Percentiles rank a stretch among this genome's conserved stretches.
Evolutionary conservation across 37 sponge, comb jelly and placozoan species (phyloP).

Genomic region (Crambe crambe): DNA sequence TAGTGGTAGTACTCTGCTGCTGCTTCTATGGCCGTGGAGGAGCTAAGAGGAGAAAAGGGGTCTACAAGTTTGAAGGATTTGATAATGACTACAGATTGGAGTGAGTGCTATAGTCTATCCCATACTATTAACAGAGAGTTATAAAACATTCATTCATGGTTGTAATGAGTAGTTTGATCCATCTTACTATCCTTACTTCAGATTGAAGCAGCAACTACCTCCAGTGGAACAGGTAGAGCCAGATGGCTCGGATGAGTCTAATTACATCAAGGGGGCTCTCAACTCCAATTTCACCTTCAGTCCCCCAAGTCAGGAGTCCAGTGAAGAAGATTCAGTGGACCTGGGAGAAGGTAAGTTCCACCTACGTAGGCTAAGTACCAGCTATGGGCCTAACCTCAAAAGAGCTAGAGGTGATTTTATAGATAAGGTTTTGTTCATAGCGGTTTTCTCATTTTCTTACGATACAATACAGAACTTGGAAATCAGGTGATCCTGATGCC

Average conservation of each 20-base stretch:
- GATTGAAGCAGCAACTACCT: neutral
- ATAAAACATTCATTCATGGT: neutral
- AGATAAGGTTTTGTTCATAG: too few relatives aligned
- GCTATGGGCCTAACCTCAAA: neutral
- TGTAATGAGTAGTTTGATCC: neutral
- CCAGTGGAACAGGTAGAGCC: conserved; percentile 5
- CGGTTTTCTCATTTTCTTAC: too few relatives aligned
- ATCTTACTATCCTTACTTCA: neutral
- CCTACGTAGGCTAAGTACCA: too few relatives aligned
- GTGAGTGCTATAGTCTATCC: too few relatives aligned
- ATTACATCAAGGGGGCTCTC: conserved; percentile 19
- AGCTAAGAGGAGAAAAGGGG: neutral
- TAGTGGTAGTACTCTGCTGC: neutral
- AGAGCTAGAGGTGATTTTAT: too few relatives aligned
- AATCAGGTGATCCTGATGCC: neutral
- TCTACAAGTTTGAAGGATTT: conserved; percentile 1
- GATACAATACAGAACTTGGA: neutral
- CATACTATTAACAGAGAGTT: too few relatives aligned
- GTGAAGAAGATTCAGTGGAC: neutral
- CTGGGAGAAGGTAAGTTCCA: neutral
- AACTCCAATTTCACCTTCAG: conserved; percentile 19
- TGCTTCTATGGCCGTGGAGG: neutral
- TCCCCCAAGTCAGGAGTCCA: neutral
- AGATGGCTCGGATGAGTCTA: neutral
- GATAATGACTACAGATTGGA: neutral